Evolutionary conservation across 1,140 invertebrate species (phyloP).

Genomic region (Drosophila ercepeae): DNA sequence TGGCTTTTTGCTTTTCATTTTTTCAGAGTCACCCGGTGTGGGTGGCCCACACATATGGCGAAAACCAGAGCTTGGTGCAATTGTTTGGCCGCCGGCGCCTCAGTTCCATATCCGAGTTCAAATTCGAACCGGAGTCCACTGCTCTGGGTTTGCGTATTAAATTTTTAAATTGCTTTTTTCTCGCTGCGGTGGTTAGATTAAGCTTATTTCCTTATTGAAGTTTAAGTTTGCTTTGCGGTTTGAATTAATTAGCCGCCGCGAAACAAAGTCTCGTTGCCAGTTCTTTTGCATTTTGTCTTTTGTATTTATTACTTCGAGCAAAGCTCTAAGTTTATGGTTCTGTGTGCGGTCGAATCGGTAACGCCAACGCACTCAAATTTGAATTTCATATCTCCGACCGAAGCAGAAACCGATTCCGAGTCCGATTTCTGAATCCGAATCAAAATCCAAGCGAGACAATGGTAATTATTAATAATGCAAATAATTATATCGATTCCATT

Average conservation of each 20-base stretch:
- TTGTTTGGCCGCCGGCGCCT: conserved; percentile 71
- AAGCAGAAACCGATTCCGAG: conserved; percentile 20
- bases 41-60: conserved; percentile 63
- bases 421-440: conserved; percentile 26
- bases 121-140: conserved; percentile 27
- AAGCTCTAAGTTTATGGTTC: conserved; percentile 28
- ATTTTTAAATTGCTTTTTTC: conserved; percentile 73
- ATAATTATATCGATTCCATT: conserved; percentile 80
- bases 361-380: conserved; percentile 67
- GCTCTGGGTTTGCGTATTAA: conserved; percentile 46
- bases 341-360: conserved; percentile 53
- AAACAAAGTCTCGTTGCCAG: conserved; percentile 38
- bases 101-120: conserved; percentile 21
- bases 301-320: conserved; percentile 1
- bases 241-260: conserved; percentile 72
- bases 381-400: conserved; percentile 39
- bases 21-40: conserved; percentile 51
- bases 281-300: conserved; percentile 70
- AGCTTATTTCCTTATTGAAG: conserved; percentile 81
- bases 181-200: conserved; percentile 49
- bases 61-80: conserved; percentile 51
- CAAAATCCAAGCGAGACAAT: conserved; percentile 62
- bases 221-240: conserved; percentile 63
- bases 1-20: conserved; percentile 32
- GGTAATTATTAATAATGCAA: conserved; percentile 82